Evolutionary conservation across 2,888 invertebrate genomes (phyloP), one percentile per base, ranked within the genome.

Genomic region (Brenthis ino): DNA sequence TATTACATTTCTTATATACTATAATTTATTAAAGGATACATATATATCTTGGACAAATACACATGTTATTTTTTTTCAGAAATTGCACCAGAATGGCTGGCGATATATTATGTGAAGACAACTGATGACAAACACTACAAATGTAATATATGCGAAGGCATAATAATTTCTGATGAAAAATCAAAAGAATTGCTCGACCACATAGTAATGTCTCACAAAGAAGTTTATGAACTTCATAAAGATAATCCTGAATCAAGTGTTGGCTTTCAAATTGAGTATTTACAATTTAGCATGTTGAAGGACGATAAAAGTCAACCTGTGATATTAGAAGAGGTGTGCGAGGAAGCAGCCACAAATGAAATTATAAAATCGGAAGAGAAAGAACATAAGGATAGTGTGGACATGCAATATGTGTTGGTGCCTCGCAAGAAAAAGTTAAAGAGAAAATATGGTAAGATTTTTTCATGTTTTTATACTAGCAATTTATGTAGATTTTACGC

Each of bases 211-310:
- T 70, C 68, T 0, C 92, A 92, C 64, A 85, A 82, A 64, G 91
- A 90, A 61, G 82, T 93, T 2, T 84, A 85, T 43, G 85, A 88
- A 0, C 78, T 93, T 0, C 92, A 93, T 57, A 91, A 88, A 71
- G 85, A 85, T n/a, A 87, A 85, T 69, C 82, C 86, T 0, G 87
- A 89, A 28, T 82, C 85, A 6, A 82, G 83, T 0, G 85, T 90
- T 0, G 89, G 91, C 3, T 93, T 89, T 71, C 88, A 86, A 57
- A 91, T 93, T 47, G 91, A 91, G 72, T 91, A 91, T 71, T 78
- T 92, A 6, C 84, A 90, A 68, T 77, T 90, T 20, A 88, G 87
- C 74, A 81, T 85, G 66, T 72, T 87, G 71, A 88, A 88, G 72
- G 86, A 85, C 43, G 85, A 84, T 3, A 85, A 67, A 67, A 83